Evolutionary conservation across 2,888 invertebrate species (phyloP).

Genomic region (Drosophila borealis): DNA sequence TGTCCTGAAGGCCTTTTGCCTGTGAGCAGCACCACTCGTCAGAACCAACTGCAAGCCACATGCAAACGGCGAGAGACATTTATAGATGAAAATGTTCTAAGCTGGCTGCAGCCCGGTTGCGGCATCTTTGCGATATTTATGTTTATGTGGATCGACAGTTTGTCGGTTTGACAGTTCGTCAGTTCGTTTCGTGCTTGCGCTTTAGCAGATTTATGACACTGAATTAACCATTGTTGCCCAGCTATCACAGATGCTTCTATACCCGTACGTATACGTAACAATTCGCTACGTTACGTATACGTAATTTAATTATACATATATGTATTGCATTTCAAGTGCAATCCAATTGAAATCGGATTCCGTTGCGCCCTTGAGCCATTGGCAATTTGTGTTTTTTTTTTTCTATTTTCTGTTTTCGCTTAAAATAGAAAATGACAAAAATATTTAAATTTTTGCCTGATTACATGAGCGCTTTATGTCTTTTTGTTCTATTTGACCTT

Average conservation of each 20-base stretch:
- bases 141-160: conserved; percentile 67
- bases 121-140: conserved; percentile 82
- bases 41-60: conserved; percentile 53
- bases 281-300: conserved; percentile 49
- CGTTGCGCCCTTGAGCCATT: conserved; percentile 57
- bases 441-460: conserved; percentile 69
- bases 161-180: conserved; percentile 56
- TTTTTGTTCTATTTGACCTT: conserved; percentile 51
- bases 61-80: conserved; percentile 47
- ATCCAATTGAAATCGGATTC: conserved; percentile 55
- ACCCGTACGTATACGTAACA: conserved; percentile 65
- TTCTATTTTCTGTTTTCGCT: conserved; percentile 24
- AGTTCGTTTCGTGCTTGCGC: conserved; percentile 64
- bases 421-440: conserved; percentile 58
- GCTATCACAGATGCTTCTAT: conserved; percentile 55
- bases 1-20: conserved; percentile 42
- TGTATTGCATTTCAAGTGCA: conserved; percentile 73
- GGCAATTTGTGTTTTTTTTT: conserved; percentile 42
- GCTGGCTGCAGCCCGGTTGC: conserved; percentile 27
- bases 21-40: conserved; percentile 41
- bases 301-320: conserved; percentile 70
- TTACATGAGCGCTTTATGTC: conserved; percentile 55
- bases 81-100: conserved; percentile 58
- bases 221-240: conserved; percentile 77
- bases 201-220: conserved; percentile 79